These are phyloP conservation scores for Drosophila nigricruria DNA, from an alignment of 2,888 invertebrate species.

Conservation along the genomic window DNA sequence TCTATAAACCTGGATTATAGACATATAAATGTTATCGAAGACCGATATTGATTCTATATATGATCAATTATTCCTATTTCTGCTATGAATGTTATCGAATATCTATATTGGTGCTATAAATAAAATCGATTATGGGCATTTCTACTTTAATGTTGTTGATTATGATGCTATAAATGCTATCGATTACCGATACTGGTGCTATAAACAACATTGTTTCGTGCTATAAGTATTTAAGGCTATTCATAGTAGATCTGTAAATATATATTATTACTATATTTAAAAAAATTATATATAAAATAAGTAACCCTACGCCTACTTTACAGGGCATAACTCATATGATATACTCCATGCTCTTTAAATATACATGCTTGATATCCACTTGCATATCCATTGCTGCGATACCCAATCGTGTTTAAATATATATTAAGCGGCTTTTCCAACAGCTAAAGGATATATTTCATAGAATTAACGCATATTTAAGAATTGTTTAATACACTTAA, in stretches of 20 bases:
- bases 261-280: no score
- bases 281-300: background rate
- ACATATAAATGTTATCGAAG: background rate
- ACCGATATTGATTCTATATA: background rate
- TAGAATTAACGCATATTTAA: conserved; percentile 7
- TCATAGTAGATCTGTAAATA: no score
- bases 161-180: background rate
- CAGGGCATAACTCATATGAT: conserved; percentile 14
- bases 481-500: conserved; percentile 20
- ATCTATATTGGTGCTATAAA: background rate
- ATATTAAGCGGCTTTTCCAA: conserved; percentile 3
- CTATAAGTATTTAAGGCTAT: no score
- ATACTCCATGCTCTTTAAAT: conserved; percentile 11
- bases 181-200: background rate
- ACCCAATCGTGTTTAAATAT: conserved; percentile 20
- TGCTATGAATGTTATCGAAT: background rate
- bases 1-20: fast-evolving
- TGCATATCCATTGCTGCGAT: conserved; percentile 5
- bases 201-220: no score
- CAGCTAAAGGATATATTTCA: conserved; percentile 10
- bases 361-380: conserved; percentile 10
- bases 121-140: background rate
- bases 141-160: no score
- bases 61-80: background rate
- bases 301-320: background rate